Evolutionary conservation across 2,888 invertebrate species (phyloP), one percentile per base, ranked within the genome.

Genomic region (Hypolimnas misippus): DNA sequence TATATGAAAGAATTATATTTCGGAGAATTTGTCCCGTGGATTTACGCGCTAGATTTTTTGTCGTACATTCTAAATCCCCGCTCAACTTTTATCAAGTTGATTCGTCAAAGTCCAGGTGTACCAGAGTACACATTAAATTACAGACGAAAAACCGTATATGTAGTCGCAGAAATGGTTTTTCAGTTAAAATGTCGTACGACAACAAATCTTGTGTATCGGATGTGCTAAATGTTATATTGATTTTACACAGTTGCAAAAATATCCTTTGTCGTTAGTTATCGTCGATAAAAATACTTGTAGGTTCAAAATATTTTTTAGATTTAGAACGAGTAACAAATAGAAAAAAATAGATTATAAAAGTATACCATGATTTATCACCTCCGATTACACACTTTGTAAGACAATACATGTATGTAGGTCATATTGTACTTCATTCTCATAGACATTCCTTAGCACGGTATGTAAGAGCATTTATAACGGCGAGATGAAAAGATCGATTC

Each of bases 401-500:
- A 46, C 44, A 21, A n/a, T 46, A 6, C 44, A 42, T 17, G 21
- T 46, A 12, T 10, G 25, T 49, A 29, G 49, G 29, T 49, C 49
- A 29, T 49, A 25, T 49, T 42, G 4, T 2, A 8, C 16, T 49
- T 14, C n/a, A 0, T 49, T 49, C 14, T n/a, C 19, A 49, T 29
- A 49, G 29, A 29, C 29, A 49, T 49, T 49, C 49, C 49, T 29
- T 14, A 46, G 42, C 21, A 6, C 44, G 40, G 44, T 19, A 31
- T 5, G 5, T 33, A 38, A 38, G 42, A 38, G 57, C 46, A 57
- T 50, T 55, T 40, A 50, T 46, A 55, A 57, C 56, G 81, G 82
- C 84, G 82, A 87, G 86, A 88, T 87, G 86, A 87, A 89, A 88
- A 87, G 86, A 87, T 84, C 86, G 82, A 87, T 87, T 82, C 80